phyloP scores from a whole-genome alignment of 2,797 vertebrate genomes.

The Rhinogobio ventralis region DNA sequence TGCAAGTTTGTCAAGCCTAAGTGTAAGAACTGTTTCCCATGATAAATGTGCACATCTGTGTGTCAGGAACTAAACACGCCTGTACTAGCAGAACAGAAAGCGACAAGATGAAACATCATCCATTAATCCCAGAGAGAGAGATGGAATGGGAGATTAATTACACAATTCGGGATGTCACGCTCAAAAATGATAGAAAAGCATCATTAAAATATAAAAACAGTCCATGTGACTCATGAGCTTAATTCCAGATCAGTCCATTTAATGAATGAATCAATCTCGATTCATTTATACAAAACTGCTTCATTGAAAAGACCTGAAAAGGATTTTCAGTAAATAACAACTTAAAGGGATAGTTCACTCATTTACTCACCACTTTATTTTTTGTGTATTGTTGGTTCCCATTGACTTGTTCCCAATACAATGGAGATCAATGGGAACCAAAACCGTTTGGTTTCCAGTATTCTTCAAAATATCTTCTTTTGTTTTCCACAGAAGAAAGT shows the following conservation, averaged over 20 bases:
- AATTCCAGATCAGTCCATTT: not conserved
- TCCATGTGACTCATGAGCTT: not conserved
- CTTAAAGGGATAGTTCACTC: not conserved
- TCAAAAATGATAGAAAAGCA: not conserved
- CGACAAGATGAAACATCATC: not conserved
- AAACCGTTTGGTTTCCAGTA: not conserved
- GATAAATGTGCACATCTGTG: not conserved
- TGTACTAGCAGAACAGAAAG: not conserved
- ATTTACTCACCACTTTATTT: not conserved
- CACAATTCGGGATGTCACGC: not conserved
- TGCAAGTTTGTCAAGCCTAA: conserved; percentile 12
- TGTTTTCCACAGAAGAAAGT: not conserved
- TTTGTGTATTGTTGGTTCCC: not conserved
- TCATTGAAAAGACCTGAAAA: not conserved
- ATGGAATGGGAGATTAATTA: not conserved
- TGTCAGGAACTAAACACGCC: not conserved
- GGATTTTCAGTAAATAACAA: too few species aligned
- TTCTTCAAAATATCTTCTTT: not conserved
- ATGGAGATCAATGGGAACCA: not conserved
- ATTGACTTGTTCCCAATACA: not conserved
- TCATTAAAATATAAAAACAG: not conserved
- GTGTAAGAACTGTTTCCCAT: conserved; percentile 15
- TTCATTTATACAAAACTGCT: not conserved
- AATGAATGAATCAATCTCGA: not conserved
- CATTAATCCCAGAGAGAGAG: not conserved